phyloP scores from a whole-genome alignment of 2,888 invertebrate species.

The Barypeithes pellucidus region DNA sequence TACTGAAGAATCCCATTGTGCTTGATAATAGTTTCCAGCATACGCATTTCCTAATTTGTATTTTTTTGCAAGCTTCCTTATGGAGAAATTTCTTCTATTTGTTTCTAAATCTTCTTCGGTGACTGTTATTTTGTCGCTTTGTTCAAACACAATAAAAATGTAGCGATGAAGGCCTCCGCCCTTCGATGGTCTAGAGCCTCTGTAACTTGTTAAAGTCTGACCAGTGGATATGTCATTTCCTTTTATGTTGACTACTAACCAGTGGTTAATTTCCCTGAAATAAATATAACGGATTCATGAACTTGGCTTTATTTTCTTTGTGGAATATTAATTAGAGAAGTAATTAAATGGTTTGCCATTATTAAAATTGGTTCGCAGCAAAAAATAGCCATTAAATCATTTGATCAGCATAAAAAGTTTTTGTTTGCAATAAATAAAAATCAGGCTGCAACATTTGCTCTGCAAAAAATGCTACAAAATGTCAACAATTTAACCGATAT shows the following conservation, averaged over 20 bases:
- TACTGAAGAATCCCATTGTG: conserved; percentile 60
- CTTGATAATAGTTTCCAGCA: conserved; percentile 59
- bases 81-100: conserved; percentile 54
- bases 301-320: too few species aligned
- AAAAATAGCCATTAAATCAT: too few species aligned
- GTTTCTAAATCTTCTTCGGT: conserved; percentile 36
- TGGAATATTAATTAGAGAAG: too few species aligned
- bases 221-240: conserved; percentile 77
- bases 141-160: conserved; percentile 79
- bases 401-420: too few species aligned
- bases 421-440: too few species aligned
- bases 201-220: conserved; percentile 79
- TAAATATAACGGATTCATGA: too few species aligned
- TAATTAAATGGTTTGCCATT: too few species aligned
- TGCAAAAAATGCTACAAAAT: too few species aligned
- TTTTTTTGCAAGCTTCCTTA: conserved; percentile 56
- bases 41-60: conserved; percentile 55
- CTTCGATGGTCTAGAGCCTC: conserved; percentile 80
- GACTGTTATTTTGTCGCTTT: conserved; percentile 70
- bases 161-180: conserved; percentile 83
- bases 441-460: too few species aligned
- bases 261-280: conserved; percentile 82
- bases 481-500: too few species aligned
- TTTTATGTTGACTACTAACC: conserved; percentile 84
- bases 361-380: too few species aligned